Evolutionary conservation across 2,888 invertebrate species (phyloP).

Genomic region (Parnassius apollo): DNA sequence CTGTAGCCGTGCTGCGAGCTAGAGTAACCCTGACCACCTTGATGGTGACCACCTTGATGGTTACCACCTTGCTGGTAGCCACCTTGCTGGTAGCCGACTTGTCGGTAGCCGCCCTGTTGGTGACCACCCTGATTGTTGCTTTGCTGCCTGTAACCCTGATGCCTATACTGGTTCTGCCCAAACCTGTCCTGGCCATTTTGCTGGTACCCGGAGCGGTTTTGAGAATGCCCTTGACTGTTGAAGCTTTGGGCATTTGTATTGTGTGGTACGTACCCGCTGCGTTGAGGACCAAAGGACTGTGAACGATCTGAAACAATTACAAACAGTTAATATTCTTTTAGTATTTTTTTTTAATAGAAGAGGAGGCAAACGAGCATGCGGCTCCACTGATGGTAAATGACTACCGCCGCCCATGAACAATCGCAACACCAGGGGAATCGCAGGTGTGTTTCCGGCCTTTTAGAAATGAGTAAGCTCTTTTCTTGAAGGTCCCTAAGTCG

Average conservation of each 20-base stretch:
- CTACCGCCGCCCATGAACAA: no score
- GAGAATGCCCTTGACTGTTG: conserved; percentile 35
- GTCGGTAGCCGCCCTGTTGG: conserved; percentile 28
- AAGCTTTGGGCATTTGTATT: conserved; percentile 30
- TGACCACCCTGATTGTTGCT: conserved; percentile 24
- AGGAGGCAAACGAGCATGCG: no score
- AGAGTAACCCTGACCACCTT: conserved; percentile 33
- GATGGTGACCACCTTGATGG: background rate
- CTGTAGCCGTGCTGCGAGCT: conserved; percentile 31
- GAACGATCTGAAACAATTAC: conserved; percentile 65
- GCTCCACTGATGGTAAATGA: no score
- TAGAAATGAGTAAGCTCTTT: no score
- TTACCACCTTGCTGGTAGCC: conserved; percentile 19
- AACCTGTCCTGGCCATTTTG: conserved; percentile 32
- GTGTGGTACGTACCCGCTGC: conserved; percentile 59
- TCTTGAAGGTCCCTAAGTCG: no score
- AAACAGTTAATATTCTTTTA: background rate
- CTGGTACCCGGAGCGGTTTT: conserved; percentile 37
- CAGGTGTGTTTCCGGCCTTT: no score
- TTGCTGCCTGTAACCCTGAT: conserved; percentile 24
- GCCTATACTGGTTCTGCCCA: conserved; percentile 25
- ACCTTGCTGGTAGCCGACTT: conserved; percentile 35
- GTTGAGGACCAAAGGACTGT: conserved; percentile 61
- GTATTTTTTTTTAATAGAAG: no score
- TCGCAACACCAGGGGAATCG: no score